These are phyloP conservation scores for Monomorium pharaonis DNA, from an alignment of 1,140 invertebrate genomes.

Conservation along the genomic window DNA sequence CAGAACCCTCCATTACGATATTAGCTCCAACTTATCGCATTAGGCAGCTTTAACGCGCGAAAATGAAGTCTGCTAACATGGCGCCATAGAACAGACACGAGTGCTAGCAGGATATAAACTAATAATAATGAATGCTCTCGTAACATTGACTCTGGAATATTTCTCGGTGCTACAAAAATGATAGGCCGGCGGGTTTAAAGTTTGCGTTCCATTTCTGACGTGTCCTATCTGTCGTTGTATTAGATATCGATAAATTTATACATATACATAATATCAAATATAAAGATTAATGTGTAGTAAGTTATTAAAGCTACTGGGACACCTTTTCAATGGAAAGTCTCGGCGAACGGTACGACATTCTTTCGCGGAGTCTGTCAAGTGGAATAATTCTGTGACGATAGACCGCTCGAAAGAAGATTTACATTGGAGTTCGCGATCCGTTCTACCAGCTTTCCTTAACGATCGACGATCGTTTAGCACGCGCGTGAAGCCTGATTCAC, in stretches of 20 bases:
- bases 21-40: slow-evolving; percentile 77
- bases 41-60: slow-evolving; percentile 69
- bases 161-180: slow-evolving; percentile 33
- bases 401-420: slow-evolving; percentile 23
- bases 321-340: not conserved
- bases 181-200: slow-evolving; percentile 1
- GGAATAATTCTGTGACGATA: slow-evolving; percentile 43
- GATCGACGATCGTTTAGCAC: slow-evolving; percentile 5
- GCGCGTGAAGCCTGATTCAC: slow-evolving; percentile 39
- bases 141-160: slow-evolving; percentile 26
- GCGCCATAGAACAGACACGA: not conserved
- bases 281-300: not conserved
- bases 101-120: not conserved
- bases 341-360: slow-evolving; percentile 30
- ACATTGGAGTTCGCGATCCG: slow-evolving; percentile 44
- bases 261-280: too few species aligned
- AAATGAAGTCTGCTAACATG: slow-evolving; percentile 51
- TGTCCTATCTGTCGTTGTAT: not conserved
- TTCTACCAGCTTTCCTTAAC: slow-evolving; percentile 32
- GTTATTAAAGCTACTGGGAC: too few species aligned
- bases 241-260: not conserved
- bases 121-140: slow-evolving; percentile 44
- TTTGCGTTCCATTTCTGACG: not conserved
- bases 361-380: slow-evolving; percentile 26
- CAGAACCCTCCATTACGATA: slow-evolving; percentile 82